These are phyloP conservation scores for Distichodus sexfasciatus DNA, from an alignment of 2,797 vertebrate genomes.

Conservation along the genomic window DNA sequence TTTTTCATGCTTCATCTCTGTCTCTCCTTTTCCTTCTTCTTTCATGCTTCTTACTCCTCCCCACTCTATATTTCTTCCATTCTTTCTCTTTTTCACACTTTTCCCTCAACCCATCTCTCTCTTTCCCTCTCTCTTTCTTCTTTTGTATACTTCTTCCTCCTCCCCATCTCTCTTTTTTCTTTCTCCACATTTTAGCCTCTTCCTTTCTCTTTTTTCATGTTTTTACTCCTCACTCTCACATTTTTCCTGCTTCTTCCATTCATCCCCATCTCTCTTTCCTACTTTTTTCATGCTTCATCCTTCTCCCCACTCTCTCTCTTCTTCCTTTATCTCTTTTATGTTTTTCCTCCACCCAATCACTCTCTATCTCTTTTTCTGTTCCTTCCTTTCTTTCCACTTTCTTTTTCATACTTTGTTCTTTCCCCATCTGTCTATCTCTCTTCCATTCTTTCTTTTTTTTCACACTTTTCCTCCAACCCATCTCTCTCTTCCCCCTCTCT, in stretches of 20 bases:
- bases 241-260: background rate
- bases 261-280: conserved; percentile 6
- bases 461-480: no score
- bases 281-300: background rate
- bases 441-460: conserved; percentile 34
- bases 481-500: conserved; percentile 23
- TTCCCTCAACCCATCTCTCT: background rate
- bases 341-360: background rate
- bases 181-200: background rate
- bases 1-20: conserved; percentile 20
- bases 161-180: conserved; percentile 22
- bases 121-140: background rate
- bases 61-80: conserved; percentile 11
- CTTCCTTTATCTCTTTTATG: conserved; percentile 3
- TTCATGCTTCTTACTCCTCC: no score
- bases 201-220: background rate
- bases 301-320: conserved; percentile 16
- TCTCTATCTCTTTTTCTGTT: no score
- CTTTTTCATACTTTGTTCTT: background rate
- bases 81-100: background rate
- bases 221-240: background rate
- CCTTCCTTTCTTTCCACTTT: background rate
- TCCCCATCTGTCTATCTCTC: conserved; percentile 3
- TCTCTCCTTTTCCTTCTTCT: conserved; percentile 60
- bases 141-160: no score